Conservation (phyloP, 1,140 invertebrate species). For the Ceratoteleas bidentatus region DNA sequence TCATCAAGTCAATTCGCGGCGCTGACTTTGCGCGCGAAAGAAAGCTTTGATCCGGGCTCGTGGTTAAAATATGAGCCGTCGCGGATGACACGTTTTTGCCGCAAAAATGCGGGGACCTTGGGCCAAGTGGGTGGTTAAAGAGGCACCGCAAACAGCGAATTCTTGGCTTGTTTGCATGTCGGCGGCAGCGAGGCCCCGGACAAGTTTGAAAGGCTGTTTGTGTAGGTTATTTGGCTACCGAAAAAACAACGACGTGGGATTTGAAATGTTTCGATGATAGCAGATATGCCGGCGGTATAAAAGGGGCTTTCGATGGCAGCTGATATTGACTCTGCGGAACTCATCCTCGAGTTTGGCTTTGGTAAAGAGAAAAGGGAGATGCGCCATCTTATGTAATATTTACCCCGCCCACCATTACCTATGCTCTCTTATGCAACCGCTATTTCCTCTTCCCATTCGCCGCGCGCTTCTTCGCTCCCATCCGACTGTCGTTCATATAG, state of each 20-base stretch:
- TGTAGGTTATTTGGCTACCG: slow-evolving; percentile 53
- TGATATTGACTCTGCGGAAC: slow-evolving; percentile 73
- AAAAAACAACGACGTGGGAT: slow-evolving; percentile 55
- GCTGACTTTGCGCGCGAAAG: neutral
- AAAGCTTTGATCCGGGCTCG: neutral
- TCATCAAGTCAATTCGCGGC: neutral
- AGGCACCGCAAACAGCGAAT: slow-evolving; percentile 19
- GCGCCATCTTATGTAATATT: slow-evolving; percentile 77
- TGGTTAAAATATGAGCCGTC: neutral
- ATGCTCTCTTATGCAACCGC: slow-evolving; percentile 62
- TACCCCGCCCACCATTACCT: slow-evolving; percentile 68
- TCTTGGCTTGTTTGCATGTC: slow-evolving; percentile 26
- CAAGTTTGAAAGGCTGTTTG: slow-evolving; percentile 47
- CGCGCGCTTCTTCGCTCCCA: slow-evolving; percentile 43
- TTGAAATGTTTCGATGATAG: slow-evolving; percentile 59
- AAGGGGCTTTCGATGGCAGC: slow-evolving; percentile 70
- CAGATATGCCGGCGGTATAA: slow-evolving; percentile 51
- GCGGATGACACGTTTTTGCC: neutral
- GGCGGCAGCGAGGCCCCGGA: slow-evolving; percentile 5
- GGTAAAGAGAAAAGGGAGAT: slow-evolving; percentile 70
- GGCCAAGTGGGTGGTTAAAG: slow-evolving; percentile 15
- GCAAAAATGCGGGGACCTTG: slow-evolving; percentile 4
- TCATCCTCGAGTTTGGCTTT: slow-evolving; percentile 65
- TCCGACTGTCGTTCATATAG: slow-evolving; percentile 57
- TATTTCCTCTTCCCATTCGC: slow-evolving; percentile 45